Conservation (phyloP, 2,888 invertebrate genomes). For the Philopedon plagiatum region DNA sequence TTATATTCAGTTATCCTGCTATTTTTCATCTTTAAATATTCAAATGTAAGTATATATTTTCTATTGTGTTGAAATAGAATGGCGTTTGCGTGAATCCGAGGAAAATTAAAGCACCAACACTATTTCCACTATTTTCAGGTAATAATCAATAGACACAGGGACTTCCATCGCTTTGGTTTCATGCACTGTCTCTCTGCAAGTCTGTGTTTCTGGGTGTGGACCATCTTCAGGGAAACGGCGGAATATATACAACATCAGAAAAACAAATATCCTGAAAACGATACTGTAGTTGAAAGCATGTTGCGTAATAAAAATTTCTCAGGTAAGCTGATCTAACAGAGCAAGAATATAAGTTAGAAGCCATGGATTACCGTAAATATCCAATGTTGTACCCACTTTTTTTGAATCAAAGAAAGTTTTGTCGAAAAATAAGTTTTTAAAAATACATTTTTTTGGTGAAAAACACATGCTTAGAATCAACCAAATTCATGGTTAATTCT, state of each 20-base stretch:
- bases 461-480: too few relatives aligned
- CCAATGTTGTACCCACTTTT: too few relatives aligned
- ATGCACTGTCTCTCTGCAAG: conserved; percentile 88
- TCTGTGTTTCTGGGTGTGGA: conserved; percentile 85
- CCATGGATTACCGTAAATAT: too few relatives aligned
- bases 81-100: too few relatives aligned
- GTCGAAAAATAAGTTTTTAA: too few relatives aligned
- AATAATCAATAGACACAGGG: conserved; percentile 73
- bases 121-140: too few relatives aligned
- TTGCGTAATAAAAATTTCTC: background rate
- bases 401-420: too few relatives aligned
- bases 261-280: conserved; percentile 56
- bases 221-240: conserved; percentile 81
- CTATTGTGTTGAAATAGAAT: background rate
- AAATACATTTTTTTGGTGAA: too few relatives aligned
- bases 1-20: conserved; percentile 82
- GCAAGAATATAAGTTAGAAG: too few relatives aligned
- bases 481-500: too few relatives aligned
- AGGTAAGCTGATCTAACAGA: too few relatives aligned
- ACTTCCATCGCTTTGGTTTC: conserved; percentile 79
- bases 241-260: conserved; percentile 73
- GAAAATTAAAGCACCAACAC: too few relatives aligned
- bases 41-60: conserved; percentile 75
- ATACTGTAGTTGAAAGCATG: background rate
- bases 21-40: conserved; percentile 87